phyloP scores from a whole-genome alignment of 2,113 vertebrate species.

The Lamprotornis superbus region DNA sequence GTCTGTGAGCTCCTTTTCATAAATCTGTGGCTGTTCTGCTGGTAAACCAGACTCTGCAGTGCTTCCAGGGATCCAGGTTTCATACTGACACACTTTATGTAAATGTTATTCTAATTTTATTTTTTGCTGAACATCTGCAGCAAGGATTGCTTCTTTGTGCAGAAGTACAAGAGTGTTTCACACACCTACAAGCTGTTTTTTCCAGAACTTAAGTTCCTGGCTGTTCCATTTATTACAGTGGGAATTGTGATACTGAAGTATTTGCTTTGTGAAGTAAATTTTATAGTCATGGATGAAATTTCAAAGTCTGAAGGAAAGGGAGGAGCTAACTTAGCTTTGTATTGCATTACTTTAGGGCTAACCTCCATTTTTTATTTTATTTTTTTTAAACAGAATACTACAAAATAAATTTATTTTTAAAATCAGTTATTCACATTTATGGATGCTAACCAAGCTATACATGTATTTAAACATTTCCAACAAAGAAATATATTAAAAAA shows the following conservation, averaged over 20 bases:
- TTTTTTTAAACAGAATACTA: not conserved
- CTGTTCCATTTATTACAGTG: not conserved
- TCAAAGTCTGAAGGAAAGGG: not conserved
- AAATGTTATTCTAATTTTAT: not conserved
- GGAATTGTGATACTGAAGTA: not conserved
- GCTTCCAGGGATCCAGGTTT: not conserved
- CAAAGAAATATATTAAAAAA: not conserved
- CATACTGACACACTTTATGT: not conserved
- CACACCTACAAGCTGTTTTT: not conserved
- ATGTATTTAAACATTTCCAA: not conserved
- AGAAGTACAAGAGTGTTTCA: not conserved
- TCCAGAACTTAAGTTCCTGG: not conserved
- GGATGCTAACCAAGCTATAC: not conserved
- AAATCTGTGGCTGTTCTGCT: slow-evolving; percentile 55
- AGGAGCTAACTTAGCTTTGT: not conserved
- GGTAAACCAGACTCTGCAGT: slow-evolving; percentile 32
- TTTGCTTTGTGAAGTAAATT: not conserved
- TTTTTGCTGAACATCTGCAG: slow-evolving; percentile 7
- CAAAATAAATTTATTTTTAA: not conserved
- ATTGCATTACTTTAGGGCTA: not conserved
- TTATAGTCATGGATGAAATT: not conserved
- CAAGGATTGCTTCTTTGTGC: not conserved
- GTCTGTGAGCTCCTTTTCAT: slow-evolving; percentile 54
- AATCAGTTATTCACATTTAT: not conserved
- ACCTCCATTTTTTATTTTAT: not conserved